phyloP scores from a whole-genome alignment of 2,888 invertebrate genomes.

The Oscheius myriophilus region DNA sequence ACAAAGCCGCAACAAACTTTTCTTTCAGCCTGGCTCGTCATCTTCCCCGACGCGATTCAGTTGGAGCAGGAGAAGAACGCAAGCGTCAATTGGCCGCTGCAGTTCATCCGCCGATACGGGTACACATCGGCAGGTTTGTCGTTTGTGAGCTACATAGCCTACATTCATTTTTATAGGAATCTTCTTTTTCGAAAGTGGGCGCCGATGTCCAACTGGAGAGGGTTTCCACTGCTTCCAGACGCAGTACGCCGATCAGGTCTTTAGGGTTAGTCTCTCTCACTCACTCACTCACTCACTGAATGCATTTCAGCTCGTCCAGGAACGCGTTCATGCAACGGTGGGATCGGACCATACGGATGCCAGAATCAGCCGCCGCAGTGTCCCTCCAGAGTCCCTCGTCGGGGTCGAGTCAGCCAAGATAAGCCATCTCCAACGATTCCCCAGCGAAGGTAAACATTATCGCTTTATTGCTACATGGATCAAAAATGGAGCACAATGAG shows the following conservation, averaged over 20 bases:
- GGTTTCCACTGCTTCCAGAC: constrained; percentile 68
- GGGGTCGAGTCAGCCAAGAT: constrained; percentile 34
- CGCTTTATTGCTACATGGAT: too few species aligned
- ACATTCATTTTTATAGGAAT: too few species aligned
- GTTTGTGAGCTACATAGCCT: too few species aligned
- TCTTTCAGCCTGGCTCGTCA: constrained; percentile 58
- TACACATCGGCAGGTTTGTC: constrained; percentile 63
- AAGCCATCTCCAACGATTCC: constrained; percentile 60
- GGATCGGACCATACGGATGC: neutral
- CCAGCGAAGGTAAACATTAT: constrained; percentile 58
- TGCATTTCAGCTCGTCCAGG: constrained; percentile 50
- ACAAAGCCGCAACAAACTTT: neutral
- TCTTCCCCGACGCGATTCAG: constrained; percentile 18
- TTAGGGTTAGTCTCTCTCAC: constrained; percentile 54
- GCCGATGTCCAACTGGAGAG: constrained; percentile 67
- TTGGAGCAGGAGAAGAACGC: constrained; percentile 33
- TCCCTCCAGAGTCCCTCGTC: constrained; percentile 20
- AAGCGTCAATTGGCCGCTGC: constrained; percentile 61
- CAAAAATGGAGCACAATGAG: too few species aligned
- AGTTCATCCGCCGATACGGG: constrained; percentile 65
- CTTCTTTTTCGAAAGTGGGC: constrained; percentile 67
- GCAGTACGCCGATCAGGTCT: constrained; percentile 65
- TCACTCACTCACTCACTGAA: neutral
- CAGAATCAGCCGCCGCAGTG: constrained; percentile 29
- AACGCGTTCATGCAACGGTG: constrained; percentile 53